A percentile compares a stretch with the other conserved stretches of the same genome.
phyloP scores from a whole-genome alignment of 2,113 vertebrate species.

The Bos indicus region DNA sequence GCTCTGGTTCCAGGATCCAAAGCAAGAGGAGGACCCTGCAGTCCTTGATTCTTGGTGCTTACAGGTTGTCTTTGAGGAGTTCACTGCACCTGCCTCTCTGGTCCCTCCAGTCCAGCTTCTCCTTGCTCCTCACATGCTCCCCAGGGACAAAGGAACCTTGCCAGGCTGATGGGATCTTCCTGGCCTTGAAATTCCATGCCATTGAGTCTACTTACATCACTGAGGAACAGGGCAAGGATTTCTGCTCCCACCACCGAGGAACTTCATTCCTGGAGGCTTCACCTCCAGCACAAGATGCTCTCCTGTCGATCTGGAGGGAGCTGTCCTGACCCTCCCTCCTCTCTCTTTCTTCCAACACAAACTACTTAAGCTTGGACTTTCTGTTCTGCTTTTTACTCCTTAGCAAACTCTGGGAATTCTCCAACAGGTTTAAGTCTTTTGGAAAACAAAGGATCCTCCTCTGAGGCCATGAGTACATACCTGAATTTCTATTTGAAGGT shows the following conservation, averaged over 20 bases:
- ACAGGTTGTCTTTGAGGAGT: neutral
- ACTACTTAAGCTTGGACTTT: neutral
- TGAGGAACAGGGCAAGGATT: neutral
- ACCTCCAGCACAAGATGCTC: neutral
- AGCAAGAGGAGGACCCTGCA: neutral
- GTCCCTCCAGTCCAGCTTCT: neutral
- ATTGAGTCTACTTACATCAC: neutral
- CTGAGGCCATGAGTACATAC: neutral
- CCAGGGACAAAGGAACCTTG: neutral
- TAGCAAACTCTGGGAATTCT: neutral
- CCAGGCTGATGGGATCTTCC: neutral
- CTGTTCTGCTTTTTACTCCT: neutral
- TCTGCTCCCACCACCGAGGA: neutral
- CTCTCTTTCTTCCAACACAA: neutral
- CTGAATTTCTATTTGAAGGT: neutral
- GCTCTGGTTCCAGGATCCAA: neutral
- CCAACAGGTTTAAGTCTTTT: neutral
- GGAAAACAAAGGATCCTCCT: neutral
- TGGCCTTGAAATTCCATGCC: neutral
- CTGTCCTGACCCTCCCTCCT: neutral
- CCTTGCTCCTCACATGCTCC: neutral
- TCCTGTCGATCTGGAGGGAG: neutral
- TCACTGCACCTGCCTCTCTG: neutral
- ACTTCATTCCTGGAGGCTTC: neutral
- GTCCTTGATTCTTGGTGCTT: neutral